Conservation (phyloP, 2,888 invertebrate genomes). For the Brachycybe producta region DNA sequence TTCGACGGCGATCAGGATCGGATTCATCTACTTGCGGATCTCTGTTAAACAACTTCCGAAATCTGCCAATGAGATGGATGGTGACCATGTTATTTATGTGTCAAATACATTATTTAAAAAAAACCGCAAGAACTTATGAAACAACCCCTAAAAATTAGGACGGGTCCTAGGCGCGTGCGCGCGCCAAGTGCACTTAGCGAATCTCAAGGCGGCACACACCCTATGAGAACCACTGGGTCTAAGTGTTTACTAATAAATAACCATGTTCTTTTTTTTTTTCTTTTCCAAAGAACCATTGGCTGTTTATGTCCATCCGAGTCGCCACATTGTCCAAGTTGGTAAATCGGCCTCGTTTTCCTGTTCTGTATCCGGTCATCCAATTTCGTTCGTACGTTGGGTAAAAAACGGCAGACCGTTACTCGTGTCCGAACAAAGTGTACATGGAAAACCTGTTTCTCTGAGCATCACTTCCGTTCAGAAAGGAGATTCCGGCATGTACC, state of each 20-base stretch:
- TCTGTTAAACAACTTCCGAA: too few species aligned
- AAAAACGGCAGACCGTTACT: slow-evolving; percentile 13
- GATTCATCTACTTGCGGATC: too few species aligned
- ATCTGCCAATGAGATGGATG: too few species aligned
- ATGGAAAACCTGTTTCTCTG: background rate
- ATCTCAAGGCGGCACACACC: too few species aligned
- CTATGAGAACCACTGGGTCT: too few species aligned
- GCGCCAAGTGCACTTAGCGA: too few species aligned
- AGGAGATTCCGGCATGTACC: slow-evolving; percentile 16
- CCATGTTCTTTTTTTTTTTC: background rate
- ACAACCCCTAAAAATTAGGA: too few species aligned
- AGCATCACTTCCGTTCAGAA: slow-evolving; percentile 4
- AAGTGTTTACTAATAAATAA: slow-evolving; percentile 1
- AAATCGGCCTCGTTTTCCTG: slow-evolving; percentile 9
- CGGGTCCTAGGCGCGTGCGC: too few species aligned
- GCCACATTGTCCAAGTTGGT: slow-evolving; percentile 12
- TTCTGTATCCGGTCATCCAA: slow-evolving; percentile 11
- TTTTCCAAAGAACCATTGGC: slow-evolving; percentile 8
- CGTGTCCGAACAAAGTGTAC: background rate
- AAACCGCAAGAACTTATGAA: too few species aligned
- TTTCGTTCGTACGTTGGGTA: slow-evolving; percentile 9
- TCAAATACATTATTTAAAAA: too few species aligned
- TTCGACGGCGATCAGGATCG: too few species aligned
- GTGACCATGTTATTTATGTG: too few species aligned
- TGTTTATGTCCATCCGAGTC: slow-evolving; percentile 2